Percentiles rank a stretch among this genome's conserved stretches.
These are phyloP conservation scores for Chloroceryle inda DNA, from an alignment of 2,797 vertebrate species.

Conservation along the genomic window DNA sequence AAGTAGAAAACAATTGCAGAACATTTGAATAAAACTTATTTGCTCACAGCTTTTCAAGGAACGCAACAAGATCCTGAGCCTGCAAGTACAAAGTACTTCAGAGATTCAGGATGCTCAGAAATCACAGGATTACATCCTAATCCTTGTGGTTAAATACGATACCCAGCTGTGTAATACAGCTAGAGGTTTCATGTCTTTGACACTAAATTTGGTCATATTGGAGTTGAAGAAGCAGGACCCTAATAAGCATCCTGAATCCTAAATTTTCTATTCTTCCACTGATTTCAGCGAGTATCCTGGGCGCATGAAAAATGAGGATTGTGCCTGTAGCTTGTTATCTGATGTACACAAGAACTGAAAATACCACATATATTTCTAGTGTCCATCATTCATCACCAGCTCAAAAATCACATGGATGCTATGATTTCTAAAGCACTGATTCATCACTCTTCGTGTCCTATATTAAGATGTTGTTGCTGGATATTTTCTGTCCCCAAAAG, in stretches of 20 bases:
- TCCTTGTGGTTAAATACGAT: conserved; percentile 31
- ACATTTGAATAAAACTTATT: neutral
- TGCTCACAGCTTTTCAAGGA: neutral
- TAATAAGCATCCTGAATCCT: neutral
- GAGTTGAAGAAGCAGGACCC: neutral
- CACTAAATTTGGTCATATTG: neutral
- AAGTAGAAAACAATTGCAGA: neutral
- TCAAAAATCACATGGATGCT: neutral
- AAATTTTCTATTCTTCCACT: conserved; percentile 2
- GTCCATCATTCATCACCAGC: neutral
- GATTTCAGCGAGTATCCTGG: neutral
- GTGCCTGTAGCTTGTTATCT: neutral
- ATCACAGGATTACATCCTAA: conserved; percentile 45
- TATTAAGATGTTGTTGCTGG: conserved; percentile 18
- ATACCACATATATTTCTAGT: neutral
- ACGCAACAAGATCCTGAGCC: conserved; percentile 1
- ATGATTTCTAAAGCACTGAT: neutral
- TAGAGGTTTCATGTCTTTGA: conserved; percentile 37
- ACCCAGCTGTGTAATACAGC: conserved; percentile 32
- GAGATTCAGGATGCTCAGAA: conserved; percentile 36
- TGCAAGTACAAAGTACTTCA: conserved; percentile 7
- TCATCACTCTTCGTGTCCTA: neutral
- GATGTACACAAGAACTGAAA: neutral
- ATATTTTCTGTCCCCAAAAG: conserved; percentile 1
- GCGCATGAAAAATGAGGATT: neutral